These are phyloP conservation scores for Leptinotarsa juncta DNA, from an alignment of 2,888 invertebrate species.

Conservation along the genomic window DNA sequence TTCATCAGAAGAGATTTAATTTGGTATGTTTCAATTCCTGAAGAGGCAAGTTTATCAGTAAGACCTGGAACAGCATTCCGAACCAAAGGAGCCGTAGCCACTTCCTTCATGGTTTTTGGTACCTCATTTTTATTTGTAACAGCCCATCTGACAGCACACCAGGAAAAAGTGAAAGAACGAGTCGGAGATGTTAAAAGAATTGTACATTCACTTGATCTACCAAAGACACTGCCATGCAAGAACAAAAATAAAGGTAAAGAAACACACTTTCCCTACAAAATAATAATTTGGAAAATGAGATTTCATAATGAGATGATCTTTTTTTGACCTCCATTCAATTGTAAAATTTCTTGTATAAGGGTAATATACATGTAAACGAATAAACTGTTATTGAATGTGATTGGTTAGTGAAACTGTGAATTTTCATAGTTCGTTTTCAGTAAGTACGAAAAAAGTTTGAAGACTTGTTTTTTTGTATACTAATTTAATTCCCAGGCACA, in stretches of 20 bases:
- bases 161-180: conserved; percentile 87
- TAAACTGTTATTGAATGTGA: conserved; percentile 10
- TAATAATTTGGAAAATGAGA: neutral
- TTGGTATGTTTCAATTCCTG: conserved; percentile 95
- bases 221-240: conserved; percentile 81
- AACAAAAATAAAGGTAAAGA: conserved; percentile 77
- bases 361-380: neutral
- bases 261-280: no score
- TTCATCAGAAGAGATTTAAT: conserved; percentile 92
- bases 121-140: conserved; percentile 95
- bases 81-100: conserved; percentile 95
- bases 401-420: conserved; percentile 26
- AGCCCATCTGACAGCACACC: conserved; percentile 94
- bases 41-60: conserved; percentile 88
- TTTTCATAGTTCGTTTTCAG: conserved; percentile 24
- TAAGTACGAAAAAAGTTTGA: conserved; percentile 38
- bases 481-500: conserved; percentile 7
- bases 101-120: conserved; percentile 93
- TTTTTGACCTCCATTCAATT: no score
- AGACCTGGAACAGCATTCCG: conserved; percentile 90
- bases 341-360: no score
- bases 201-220: conserved; percentile 83
- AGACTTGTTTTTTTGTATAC: conserved; percentile 37
- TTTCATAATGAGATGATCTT: no score
- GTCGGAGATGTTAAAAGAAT: conserved; percentile 88